phyloP scores from a whole-genome alignment of 1,140 invertebrate genomes.

The Anagrus nilaparvatae region DNA sequence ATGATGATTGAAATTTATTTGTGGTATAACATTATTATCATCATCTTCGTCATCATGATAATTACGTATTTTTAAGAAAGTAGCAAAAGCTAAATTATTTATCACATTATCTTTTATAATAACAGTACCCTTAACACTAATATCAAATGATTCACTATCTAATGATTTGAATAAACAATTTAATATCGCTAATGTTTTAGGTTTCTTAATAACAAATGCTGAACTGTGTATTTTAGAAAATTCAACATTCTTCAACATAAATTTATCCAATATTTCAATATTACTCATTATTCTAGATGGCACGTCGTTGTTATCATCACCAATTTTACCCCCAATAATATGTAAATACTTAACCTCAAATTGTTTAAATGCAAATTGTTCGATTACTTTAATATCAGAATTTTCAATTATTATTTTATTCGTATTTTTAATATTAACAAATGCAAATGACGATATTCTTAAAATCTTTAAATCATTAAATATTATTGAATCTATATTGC shows the following conservation, averaged over 20 bases:
- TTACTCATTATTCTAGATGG: slow-evolving; percentile 65
- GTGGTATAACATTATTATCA: slow-evolving; percentile 28
- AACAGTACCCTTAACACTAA: slow-evolving; percentile 50
- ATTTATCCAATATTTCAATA: slow-evolving; percentile 53
- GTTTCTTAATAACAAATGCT: slow-evolving; percentile 48
- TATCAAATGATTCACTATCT: slow-evolving; percentile 54
- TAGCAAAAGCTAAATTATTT: slow-evolving; percentile 43
- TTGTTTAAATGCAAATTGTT: slow-evolving; percentile 68
- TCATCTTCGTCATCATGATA: slow-evolving; percentile 46
- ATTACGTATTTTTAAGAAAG: slow-evolving; percentile 50
- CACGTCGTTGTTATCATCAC: slow-evolving; percentile 32
- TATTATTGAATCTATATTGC: slow-evolving; percentile 55
- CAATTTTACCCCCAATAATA: slow-evolving; percentile 46
- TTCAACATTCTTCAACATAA: slow-evolving; percentile 41
- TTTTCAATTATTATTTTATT: slow-evolving; percentile 38
- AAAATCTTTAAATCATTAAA: slow-evolving; percentile 52
- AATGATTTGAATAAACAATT: slow-evolving; percentile 50
- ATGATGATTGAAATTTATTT: slow-evolving; percentile 22
- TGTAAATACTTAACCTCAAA: slow-evolving; percentile 55
- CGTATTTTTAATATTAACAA: slow-evolving; percentile 53
- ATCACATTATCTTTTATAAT: slow-evolving; percentile 58
- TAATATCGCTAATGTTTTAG: slow-evolving; percentile 50
- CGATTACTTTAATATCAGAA: slow-evolving; percentile 47
- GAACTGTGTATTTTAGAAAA: slow-evolving; percentile 37
- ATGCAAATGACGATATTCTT: slow-evolving; percentile 57